Percentiles rank a stretch among this genome's conserved stretches.
These are phyloP conservation scores for Streblospio benedicti DNA, from an alignment of 1,140 invertebrate genomes.

Conservation along the genomic window DNA sequence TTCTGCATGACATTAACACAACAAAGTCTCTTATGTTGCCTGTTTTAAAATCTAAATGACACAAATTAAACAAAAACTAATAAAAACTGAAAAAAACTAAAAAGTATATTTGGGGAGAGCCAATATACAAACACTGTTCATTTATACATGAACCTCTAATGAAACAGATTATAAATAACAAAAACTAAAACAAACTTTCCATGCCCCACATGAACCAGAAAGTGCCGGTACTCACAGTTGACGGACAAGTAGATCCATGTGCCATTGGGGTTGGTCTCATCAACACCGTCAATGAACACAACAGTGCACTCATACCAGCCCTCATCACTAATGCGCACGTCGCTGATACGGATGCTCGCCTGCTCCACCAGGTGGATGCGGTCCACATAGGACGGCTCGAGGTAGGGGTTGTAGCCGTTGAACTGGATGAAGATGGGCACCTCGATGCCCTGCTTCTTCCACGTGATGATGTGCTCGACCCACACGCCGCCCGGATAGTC, in stretches of 20 bases:
- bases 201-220: too few species aligned
- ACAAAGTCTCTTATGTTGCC: too few species aligned
- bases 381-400: slow-evolving; percentile 82
- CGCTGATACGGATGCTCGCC: slow-evolving; percentile 82
- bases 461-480: slow-evolving; percentile 16
- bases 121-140: too few species aligned
- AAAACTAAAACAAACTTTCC: too few species aligned
- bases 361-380: slow-evolving; percentile 75
- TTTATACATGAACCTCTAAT: too few species aligned
- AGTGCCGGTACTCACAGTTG: slow-evolving; percentile 58
- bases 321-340: slow-evolving; percentile 82
- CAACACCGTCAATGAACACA: slow-evolving; percentile 85
- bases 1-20: too few species aligned
- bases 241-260: slow-evolving; percentile 94
- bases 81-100: too few species aligned
- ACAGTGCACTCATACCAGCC: slow-evolving; percentile 97
- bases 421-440: slow-evolving; percentile 50
- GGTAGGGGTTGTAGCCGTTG: slow-evolving; percentile 89
- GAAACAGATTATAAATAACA: too few species aligned
- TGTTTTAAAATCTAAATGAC: too few species aligned
- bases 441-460: slow-evolving; percentile 18
- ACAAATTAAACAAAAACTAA: too few species aligned
- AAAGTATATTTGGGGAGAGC: too few species aligned
- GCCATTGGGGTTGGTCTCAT: slow-evolving; percentile 80
- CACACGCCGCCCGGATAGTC: slow-evolving; percentile 7